phyloP scores from a whole-genome alignment of 2,113 vertebrate genomes.

The Pipra filicauda region DNA sequence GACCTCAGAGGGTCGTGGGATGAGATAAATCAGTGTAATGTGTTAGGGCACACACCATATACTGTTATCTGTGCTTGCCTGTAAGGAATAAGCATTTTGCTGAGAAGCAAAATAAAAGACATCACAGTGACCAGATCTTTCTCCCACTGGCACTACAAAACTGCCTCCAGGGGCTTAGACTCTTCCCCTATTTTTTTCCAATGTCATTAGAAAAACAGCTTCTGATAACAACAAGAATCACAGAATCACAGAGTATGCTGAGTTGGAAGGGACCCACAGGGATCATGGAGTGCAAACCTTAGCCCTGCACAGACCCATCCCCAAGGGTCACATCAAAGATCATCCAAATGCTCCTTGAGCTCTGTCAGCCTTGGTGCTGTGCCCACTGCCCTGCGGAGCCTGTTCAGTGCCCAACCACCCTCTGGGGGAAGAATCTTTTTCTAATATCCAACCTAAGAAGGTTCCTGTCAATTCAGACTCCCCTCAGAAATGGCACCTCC shows the following conservation, averaged over 20 bases:
- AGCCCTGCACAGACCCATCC: background rate
- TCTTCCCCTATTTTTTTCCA: background rate
- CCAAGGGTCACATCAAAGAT: background rate
- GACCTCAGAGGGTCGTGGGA: background rate
- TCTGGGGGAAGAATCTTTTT: background rate
- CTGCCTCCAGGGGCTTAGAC: background rate
- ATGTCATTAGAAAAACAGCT: accelerated
- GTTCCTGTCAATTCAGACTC: background rate
- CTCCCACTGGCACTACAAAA: background rate
- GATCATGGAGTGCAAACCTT: background rate
- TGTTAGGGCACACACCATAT: background rate
- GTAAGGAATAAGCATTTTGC: background rate
- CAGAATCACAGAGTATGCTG: background rate
- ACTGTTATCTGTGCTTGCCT: background rate
- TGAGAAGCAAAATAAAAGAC: background rate
- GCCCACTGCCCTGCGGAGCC: background rate
- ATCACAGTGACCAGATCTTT: background rate
- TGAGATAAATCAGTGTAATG: background rate
- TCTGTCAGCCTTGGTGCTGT: background rate
- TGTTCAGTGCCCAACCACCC: background rate
- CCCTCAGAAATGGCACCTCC: background rate
- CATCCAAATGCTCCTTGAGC: background rate
- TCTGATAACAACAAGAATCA: background rate
- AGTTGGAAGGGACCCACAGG: background rate
- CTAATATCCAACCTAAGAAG: background rate